These are phyloP conservation scores for Arizona elegans DNA, from an alignment of 2,113 vertebrate species.

Conservation along the genomic window DNA sequence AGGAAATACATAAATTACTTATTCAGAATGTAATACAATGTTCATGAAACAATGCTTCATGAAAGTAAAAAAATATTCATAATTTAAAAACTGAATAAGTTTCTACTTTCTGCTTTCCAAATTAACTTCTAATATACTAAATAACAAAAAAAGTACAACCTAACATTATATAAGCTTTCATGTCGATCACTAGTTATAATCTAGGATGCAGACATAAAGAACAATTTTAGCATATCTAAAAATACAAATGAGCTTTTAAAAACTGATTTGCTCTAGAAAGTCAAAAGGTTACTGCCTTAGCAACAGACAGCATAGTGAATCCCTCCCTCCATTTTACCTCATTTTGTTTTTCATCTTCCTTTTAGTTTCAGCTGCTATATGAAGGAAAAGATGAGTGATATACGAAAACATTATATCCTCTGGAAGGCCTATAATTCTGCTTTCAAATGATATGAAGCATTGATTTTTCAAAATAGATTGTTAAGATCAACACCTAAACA, in stretches of 20 bases:
- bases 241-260: neutral
- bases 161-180: neutral
- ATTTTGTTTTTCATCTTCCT: neutral
- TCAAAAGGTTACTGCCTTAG: neutral
- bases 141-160: neutral
- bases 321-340: neutral
- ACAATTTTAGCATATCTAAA: neutral
- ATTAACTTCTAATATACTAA: neutral
- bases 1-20: neutral
- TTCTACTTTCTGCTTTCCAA: neutral
- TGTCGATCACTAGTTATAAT: neutral
- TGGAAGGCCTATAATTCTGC: neutral
- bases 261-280: neutral
- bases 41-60: too few species aligned
- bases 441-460: neutral
- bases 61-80: neutral
- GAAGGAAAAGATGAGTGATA: neutral
- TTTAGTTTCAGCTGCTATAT: neutral
- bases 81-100: neutral
- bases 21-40: neutral
- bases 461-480: conserved; percentile 3
- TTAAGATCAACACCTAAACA: neutral
- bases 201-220: neutral
- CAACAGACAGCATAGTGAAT: neutral
- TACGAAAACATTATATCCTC: neutral